Evolutionary conservation across 2,113 vertebrate genomes (phyloP), one percentile per base, ranked within the genome.

Genomic region (Ciconia stormi): DNA sequence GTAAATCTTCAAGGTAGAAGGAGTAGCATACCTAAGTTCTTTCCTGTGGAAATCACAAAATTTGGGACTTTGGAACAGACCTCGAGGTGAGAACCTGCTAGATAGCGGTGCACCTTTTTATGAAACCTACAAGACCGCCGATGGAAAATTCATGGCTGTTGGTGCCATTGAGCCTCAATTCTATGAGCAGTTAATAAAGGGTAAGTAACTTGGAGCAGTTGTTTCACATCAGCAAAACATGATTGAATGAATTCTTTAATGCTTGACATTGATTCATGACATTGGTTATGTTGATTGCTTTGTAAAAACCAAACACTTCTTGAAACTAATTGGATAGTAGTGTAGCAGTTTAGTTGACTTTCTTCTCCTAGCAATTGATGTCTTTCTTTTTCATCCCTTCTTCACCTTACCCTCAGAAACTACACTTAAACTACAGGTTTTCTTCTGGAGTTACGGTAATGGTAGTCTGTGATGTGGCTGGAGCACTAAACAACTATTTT

Each of bases 101-200:
- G 99, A 99, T 56, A 96, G 98, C 0, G 99, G 99, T 13, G 99
- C 99, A 0, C 99, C 98, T 29, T 99, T 99, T 97, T 99, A 99
- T 18, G 98, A 99, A 38, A 99, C 98, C 4, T 99, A 99, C 95
- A 95, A 53, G 96, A 99, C 99, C 0, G 97, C 98, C 0, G 99
- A 99, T 69, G 99, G 98, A 61, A 98, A 98, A 81, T 98, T 98
- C 83, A 96, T 99, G 98, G 99, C 99, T 13, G 99, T 99, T 40
- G 99, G 99, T 27, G 98, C 99, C 10, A 9, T 99, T 12, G 99
- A 99, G 32, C 98, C 99, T 22, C 97, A 99, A 86, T 99, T 99
- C 96, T 99, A 99, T 87, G 9, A 81, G 4, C 96, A 98, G 78
- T 96, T 99, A 10, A 87, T 99, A 29, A 93, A 97, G 32, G 99